Evolutionary conservation across 2,113 vertebrate genomes (phyloP).

Genomic region (Xenopus tropicalis): DNA sequence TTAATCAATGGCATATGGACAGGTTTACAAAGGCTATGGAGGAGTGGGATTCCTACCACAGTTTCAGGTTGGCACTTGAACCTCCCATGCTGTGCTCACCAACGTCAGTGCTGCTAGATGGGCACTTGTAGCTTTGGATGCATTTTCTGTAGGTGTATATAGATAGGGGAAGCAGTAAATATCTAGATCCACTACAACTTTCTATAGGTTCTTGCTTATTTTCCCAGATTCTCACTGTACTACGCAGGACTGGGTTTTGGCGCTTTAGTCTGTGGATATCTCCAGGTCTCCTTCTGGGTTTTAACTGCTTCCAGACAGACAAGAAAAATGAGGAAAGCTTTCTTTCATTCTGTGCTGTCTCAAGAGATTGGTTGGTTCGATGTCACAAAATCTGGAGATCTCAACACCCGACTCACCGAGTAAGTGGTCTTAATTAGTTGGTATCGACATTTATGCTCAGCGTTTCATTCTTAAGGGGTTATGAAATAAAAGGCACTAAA

Average conservation of each 20-base stretch:
- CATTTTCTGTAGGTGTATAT: not conserved
- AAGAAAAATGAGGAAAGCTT: slow-evolving; percentile 67
- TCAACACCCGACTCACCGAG: slow-evolving; percentile 67
- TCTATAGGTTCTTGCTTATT: too few species aligned
- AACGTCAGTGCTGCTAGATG: too few species aligned
- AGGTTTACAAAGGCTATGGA: too few species aligned
- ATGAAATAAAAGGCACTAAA: too few species aligned
- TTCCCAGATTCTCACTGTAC: slow-evolving; percentile 66
- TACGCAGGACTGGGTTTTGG: slow-evolving; percentile 72
- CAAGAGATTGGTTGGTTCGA: slow-evolving; percentile 86
- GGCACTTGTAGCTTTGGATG: too few species aligned
- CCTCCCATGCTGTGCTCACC: too few species aligned
- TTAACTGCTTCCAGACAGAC: slow-evolving; percentile 74
- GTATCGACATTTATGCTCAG: too few species aligned
- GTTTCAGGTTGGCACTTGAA: too few species aligned
- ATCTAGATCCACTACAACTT: not conserved
- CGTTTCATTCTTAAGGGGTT: too few species aligned
- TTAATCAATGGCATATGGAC: too few species aligned
- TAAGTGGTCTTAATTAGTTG: not conserved
- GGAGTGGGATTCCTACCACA: too few species aligned
- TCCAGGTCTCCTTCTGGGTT: slow-evolving; percentile 78
- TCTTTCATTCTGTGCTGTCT: slow-evolving; percentile 77
- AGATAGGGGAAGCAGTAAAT: not conserved
- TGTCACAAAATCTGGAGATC: slow-evolving; percentile 69
- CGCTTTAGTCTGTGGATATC: slow-evolving; percentile 73